These are phyloP conservation scores for Melanchra persicariae DNA, from an alignment of 2,888 invertebrate species.

Conservation along the genomic window DNA sequence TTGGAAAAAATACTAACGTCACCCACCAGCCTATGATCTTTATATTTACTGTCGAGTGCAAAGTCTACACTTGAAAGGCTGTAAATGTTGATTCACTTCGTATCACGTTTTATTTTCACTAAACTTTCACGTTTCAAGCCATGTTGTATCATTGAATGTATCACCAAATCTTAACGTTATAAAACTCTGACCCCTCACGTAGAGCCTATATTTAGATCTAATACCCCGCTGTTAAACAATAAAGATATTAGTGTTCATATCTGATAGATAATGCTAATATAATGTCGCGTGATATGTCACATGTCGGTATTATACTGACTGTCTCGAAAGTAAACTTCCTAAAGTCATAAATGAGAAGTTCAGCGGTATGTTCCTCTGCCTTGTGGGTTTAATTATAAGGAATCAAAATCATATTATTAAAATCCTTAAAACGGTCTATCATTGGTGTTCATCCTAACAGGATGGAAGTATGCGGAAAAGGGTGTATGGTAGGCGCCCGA, in stretches of 20 bases:
- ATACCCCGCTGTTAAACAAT: constrained; percentile 1
- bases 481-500: no score
- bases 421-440: no score
- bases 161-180: constrained; percentile 1
- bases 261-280: constrained; percentile 1
- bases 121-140: neutral
- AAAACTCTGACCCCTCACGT: neutral
- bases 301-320: neutral
- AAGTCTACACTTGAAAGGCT: no score
- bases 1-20: no score
- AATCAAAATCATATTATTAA: no score
- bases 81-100: neutral
- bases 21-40: no score
- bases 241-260: neutral
- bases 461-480: no score
- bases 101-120: constrained; percentile 2
- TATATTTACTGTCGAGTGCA: no score
- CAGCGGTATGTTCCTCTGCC: neutral
- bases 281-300: neutral
- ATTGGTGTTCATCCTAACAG: no score
- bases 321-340: neutral
- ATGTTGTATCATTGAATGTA: neutral
- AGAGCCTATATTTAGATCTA: neutral
- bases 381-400: no score
- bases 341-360: constrained; percentile 1